Conservation (phyloP, 2,888 invertebrate species). For the Baccha elongata region DNA sequence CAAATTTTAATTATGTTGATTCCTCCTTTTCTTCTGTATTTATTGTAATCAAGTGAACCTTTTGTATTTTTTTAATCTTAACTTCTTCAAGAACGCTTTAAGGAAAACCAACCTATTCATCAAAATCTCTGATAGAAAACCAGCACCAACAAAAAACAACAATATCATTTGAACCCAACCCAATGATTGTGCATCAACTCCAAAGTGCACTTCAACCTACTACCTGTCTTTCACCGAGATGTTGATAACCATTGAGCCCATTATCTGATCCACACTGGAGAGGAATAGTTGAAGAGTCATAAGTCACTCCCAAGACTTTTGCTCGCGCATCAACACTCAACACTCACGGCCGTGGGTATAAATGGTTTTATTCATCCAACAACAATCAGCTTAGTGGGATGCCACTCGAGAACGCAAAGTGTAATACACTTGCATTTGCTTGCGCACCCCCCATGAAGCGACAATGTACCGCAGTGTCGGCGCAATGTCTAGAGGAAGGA, state of each 20-base stretch:
- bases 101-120: slow-evolving; percentile 40
- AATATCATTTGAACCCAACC: slow-evolving; percentile 48
- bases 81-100: neutral
- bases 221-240: slow-evolving; percentile 68
- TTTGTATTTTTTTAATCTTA: no score
- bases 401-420: slow-evolving; percentile 50
- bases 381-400: slow-evolving; percentile 56
- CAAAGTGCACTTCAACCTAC: slow-evolving; percentile 65
- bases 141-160: slow-evolving; percentile 16
- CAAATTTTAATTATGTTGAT: no score
- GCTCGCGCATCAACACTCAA: slow-evolving; percentile 15
- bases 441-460: slow-evolving; percentile 58
- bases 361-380: slow-evolving; percentile 64
- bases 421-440: slow-evolving; percentile 41
- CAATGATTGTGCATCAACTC: slow-evolving; percentile 50
- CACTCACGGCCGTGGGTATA: slow-evolving; percentile 5
- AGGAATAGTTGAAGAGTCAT: slow-evolving; percentile 65
- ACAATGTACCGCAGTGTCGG: neutral
- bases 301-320: slow-evolving; percentile 63
- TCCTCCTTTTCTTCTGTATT: neutral
- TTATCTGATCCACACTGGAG: slow-evolving; percentile 63
- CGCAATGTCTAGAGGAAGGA: neutral
- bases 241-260: slow-evolving; percentile 64
- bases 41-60: no score
- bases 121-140: slow-evolving; percentile 22